Evolutionary conservation across 1,140 invertebrate genomes (phyloP), one percentile per base, ranked within the genome.

Genomic region (Onthophagus taurus): DNA sequence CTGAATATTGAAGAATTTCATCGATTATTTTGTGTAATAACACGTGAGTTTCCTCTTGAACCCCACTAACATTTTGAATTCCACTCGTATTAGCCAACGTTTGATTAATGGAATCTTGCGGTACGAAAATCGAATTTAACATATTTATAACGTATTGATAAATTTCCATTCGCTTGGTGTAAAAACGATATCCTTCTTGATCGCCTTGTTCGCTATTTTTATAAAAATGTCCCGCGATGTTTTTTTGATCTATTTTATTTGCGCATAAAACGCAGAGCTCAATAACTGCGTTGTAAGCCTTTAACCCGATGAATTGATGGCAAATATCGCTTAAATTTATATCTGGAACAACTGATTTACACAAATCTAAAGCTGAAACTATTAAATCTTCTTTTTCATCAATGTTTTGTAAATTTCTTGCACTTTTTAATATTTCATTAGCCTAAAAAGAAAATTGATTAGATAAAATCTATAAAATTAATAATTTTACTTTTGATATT

Each of bases 141-240:
- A 88, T 84, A 9, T 76, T 70, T 14, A 81, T 81, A 7, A 97
- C 76, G 64, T 89, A 83, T 54, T 89, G 87, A 61, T 96, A 95
- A 56, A 87, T 88, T 58, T 88, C 85, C 76, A 84, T 78, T 57
- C 89, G 70, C 63, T 75, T 77, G 31, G 74, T 69, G 56, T 81
- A 87, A 24, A 77, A 78, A 4, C 77, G 55, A 55, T 78, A 80
- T 13, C 83, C 84, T 52, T 86, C 80, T 43, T 78, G 71, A 31
- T 69, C 23, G 55, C 54, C 36, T 83, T 82, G 12, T 65, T 54
- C 1, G 85, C 60, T 91, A 84, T 83, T 88, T 51, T 81, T 81
- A 60, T 96, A 95, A 69, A 80, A 96, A 65, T 92, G 85, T 9
- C 89, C 61, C 1, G 88, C 94, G 19, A 89, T 76, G 50, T 89